Evolutionary conservation across 2,797 vertebrate genomes (phyloP), one percentile per base, ranked within the genome.

Genomic region (Margarornis squamiger): DNA sequence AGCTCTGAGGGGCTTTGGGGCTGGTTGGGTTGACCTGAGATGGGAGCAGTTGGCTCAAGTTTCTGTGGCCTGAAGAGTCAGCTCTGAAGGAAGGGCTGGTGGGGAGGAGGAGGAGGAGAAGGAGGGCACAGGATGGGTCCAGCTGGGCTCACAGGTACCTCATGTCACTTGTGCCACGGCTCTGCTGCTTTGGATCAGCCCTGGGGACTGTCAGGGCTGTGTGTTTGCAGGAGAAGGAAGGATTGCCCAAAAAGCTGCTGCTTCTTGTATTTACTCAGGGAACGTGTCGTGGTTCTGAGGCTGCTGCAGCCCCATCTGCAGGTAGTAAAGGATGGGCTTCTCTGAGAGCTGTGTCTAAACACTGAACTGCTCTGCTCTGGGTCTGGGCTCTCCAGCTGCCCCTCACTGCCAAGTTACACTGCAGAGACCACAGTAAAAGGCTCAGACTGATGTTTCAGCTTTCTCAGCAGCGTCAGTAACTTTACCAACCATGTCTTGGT

Each of bases 81-180:
- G 90, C 97, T 92, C 63, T 55, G 65, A 94, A 91, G 95, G 58
- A 82, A 87, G 90, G 92, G 94, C 86, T 90, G 81, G 62, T 58
- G 90, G 96, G 80, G 93, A 93, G 76, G 89, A 2, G 4, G 41
- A 39, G 39, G 39, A 39, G 38, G 38, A 91, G 96, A 94, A 93
- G 96, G 94, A 93, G 90, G 95, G 95, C 85, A 26, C 89, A 93
- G 95, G 97, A 95, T 94, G 68, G 91, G 96, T 57, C 95, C 97
- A 97, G 91, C 82, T 96, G 97, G 90, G 49, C 36, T 93, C n/a
- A 20, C 79, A n/a, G 46, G 46, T 48, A 10, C 46, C 22, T 48
- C 46, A 13, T 48, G 46, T 22, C 12, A 48, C 46, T 12, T 23
- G 46, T 48, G 20, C 45, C 45, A 22, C 6, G 10, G 45, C 45